Evolutionary conservation across 2,113 vertebrate species (phyloP).

Genomic region (Meriones unguiculatus): DNA sequence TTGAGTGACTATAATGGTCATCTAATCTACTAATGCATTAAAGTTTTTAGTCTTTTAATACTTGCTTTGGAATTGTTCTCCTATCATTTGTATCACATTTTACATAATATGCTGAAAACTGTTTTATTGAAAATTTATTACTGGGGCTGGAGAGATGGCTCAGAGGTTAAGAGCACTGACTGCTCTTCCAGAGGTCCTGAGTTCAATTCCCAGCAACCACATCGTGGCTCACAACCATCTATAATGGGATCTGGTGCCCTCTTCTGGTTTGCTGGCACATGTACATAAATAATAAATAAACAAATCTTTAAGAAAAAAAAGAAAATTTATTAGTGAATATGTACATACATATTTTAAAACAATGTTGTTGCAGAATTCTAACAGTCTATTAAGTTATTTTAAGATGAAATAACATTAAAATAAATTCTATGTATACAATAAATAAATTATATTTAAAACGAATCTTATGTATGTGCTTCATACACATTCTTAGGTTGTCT

Average conservation of each 20-base stretch:
- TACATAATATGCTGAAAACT: not conserved
- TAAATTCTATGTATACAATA: conserved; percentile 35
- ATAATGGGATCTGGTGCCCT: too few relatives aligned
- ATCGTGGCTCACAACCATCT: too few relatives aligned
- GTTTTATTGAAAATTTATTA: not conserved
- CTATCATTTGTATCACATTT: not conserved
- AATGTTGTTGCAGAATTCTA: not conserved
- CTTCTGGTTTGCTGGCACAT: not conserved
- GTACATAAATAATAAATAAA: too few relatives aligned
- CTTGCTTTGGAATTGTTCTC: not conserved
- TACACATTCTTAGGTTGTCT: not conserved
- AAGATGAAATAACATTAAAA: conserved; percentile 20
- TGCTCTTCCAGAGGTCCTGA: too few relatives aligned
- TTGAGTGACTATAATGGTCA: not conserved
- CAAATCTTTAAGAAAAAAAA: too few relatives aligned
- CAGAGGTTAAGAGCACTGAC: too few relatives aligned
- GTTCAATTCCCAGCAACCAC: too few relatives aligned
- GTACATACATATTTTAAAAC: not conserved
- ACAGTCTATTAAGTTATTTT: conserved; percentile 15
- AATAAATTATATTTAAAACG: conserved; percentile 19
- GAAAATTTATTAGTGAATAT: not conserved
- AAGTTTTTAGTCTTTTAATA: not conserved
- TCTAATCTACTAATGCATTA: not conserved
- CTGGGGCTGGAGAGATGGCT: too few relatives aligned
- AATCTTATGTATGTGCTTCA: not conserved